phyloP scores from a whole-genome alignment of 2,113 vertebrate genomes.

The Crotalus horridus region DNA sequence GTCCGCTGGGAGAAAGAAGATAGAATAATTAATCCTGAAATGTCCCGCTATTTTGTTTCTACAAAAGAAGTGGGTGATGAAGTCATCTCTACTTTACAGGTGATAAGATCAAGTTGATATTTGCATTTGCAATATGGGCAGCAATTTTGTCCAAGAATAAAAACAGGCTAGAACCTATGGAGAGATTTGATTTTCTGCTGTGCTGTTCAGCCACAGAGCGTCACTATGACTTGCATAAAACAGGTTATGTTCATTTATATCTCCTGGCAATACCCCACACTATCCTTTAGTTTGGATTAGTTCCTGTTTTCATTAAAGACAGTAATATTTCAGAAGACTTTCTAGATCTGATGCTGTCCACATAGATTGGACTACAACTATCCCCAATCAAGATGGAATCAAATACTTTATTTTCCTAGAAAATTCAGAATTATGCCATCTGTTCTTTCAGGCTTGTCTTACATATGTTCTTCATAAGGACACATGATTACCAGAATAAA shows the following conservation, averaged over 20 bases:
- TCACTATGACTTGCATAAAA: not conserved
- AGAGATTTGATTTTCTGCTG: not conserved
- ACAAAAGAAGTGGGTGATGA: slow-evolving; percentile 93
- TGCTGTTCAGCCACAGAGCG: not conserved
- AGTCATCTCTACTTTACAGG: slow-evolving; percentile 93
- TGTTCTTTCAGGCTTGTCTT: not conserved
- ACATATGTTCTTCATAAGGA: not conserved
- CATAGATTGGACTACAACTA: not conserved
- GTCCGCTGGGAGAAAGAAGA: slow-evolving; percentile 99
- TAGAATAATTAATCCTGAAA: slow-evolving; percentile 95
- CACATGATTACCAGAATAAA: not conserved
- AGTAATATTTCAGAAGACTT: not conserved
- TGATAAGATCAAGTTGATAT: slow-evolving; percentile 37
- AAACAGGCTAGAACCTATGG: not conserved
- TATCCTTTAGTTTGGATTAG: not conserved
- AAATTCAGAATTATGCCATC: not conserved
- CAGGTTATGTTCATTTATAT: not conserved
- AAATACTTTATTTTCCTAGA: not conserved
- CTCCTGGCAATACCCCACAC: not conserved
- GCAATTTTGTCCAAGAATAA: not conserved
- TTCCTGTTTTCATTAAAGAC: not conserved
- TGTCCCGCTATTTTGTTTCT: slow-evolving; percentile 92
- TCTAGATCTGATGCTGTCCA: not conserved
- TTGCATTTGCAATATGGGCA: not conserved
- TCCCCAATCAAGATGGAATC: not conserved